Base-by-base conservation (phyloP, 92 coral and sea anemone genomes). In the Hydrozoanthus gracilis region DNA sequence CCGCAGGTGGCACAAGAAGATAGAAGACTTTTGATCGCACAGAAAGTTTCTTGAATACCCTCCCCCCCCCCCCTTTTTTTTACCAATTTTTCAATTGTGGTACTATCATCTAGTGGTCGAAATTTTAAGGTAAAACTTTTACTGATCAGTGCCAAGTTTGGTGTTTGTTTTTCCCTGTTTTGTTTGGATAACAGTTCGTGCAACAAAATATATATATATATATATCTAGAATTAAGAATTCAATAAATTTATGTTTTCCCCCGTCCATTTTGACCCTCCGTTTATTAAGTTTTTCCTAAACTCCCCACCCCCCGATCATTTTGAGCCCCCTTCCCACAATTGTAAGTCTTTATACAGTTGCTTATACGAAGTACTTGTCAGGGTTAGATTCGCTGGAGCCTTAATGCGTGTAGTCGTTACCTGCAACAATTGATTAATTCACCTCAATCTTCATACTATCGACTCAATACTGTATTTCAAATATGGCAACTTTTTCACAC, bases 361-460 rank as follows among this genome's bases (percentile, higher is more conserved):
- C 56, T 15, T 73, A 73, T 18, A 73, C 14, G 77, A 73, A 73
- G 77, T 73, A 73, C 55, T 6, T 0, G 15, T 14, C 68, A 62
- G 20, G 15, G 8, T 62, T n/a, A 62, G 7, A 6, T 4, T 65
- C 5, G 8, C 7, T 5, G 44, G 7, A 10, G 20, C 1, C 48
- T 3, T 55, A 14, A 9, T 20, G 16, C 18, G 9, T 4, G 77
- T 15, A 72, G 16, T 10, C 6, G 54, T 27, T 35, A 8, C 7
- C 77, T 3, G 35, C 10, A 11, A 27, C 10, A 11, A 27, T 27
- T 27, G 39, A 27, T 27, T 27, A 27, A 27, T 27, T 27, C 39
- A 27, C 39, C 39, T 27, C 1, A 27, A 27, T 27, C 39, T 27
- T 27, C 39, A 27, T 27, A 27, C 39, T 27, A 27, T 6, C 12